Evolutionary conservation across 2,888 invertebrate species (phyloP).

Genomic region (Mechanitis mazaeus): DNA sequence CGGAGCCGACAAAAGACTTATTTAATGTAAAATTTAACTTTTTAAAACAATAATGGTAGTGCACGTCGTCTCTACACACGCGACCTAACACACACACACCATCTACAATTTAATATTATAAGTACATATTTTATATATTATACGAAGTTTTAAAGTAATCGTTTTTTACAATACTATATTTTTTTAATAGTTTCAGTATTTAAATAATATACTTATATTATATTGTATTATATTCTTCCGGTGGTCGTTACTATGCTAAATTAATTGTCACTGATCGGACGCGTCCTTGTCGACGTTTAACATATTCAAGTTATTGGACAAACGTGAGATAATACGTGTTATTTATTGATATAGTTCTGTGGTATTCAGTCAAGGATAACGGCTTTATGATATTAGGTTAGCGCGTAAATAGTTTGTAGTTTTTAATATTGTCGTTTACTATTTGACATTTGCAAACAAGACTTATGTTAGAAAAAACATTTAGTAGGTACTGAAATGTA

Average conservation of each 20-base stretch:
- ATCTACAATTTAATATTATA: conserved; percentile 28
- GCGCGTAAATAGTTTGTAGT: no score
- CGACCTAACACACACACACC: conserved; percentile 60
- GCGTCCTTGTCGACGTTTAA: conserved; percentile 17
- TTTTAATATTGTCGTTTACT: no score
- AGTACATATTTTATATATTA: conserved; percentile 8
- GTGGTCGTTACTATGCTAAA: conserved; percentile 25
- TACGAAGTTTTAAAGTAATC: conserved; percentile 3
- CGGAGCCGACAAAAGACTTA: conserved; percentile 31
- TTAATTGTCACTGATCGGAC: conserved; percentile 21
- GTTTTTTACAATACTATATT: no score
- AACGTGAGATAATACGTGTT: conserved; percentile 18
- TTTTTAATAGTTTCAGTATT: no score
- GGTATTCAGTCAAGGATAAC: no score
- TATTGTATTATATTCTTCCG: conserved; percentile 34
- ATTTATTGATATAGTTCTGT: conserved; percentile 10
- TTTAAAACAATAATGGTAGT: conserved; percentile 44
- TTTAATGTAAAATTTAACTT: conserved; percentile 20
- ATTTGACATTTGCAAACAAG: no score
- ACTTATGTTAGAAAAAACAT: no score
- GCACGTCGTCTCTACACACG: conserved; percentile 53
- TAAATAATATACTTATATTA: no score
- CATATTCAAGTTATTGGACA: conserved; percentile 11
- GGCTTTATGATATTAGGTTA: no score
- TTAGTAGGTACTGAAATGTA: no score